These are phyloP conservation scores for Zaprionus africanus DNA, from an alignment of 1,140 invertebrate species.

Conservation along the genomic window DNA sequence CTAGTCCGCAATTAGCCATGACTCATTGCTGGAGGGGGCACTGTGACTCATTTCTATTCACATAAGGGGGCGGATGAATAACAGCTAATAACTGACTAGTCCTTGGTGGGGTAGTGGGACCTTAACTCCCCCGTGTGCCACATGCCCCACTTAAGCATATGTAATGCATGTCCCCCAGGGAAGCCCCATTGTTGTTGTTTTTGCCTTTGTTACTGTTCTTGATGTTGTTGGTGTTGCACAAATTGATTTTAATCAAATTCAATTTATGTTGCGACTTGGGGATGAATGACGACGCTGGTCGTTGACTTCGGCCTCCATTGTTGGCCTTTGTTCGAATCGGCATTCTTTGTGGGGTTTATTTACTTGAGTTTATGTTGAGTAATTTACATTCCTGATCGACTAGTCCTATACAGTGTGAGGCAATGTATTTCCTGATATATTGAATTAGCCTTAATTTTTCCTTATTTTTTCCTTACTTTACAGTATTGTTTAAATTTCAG, in stretches of 20 bases:
- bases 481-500: too few relatives aligned
- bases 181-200: background rate
- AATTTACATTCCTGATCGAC: background rate
- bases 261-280: constrained; percentile 53
- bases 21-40: constrained; percentile 22
- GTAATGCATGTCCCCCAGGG: background rate
- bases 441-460: too few relatives aligned
- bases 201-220: background rate
- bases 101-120: background rate
- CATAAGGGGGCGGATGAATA: background rate
- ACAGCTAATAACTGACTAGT: background rate
- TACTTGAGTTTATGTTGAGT: background rate
- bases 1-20: constrained; percentile 27
- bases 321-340: background rate
- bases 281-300: constrained; percentile 18
- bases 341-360: background rate
- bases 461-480: too few relatives aligned
- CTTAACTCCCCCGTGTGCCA: background rate
- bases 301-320: constrained; percentile 45
- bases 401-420: background rate
- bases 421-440: too few relatives aligned
- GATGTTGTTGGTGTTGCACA: constrained; percentile 51
- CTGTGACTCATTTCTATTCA: background rate
- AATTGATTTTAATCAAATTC: constrained; percentile 82
- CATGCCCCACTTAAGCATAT: constrained; percentile 7